A percentile compares a stretch with the other conserved stretches of the same genome.
phyloP scores from a whole-genome alignment of 2,113 vertebrate species.

The Urocitellus parryii region DNA sequence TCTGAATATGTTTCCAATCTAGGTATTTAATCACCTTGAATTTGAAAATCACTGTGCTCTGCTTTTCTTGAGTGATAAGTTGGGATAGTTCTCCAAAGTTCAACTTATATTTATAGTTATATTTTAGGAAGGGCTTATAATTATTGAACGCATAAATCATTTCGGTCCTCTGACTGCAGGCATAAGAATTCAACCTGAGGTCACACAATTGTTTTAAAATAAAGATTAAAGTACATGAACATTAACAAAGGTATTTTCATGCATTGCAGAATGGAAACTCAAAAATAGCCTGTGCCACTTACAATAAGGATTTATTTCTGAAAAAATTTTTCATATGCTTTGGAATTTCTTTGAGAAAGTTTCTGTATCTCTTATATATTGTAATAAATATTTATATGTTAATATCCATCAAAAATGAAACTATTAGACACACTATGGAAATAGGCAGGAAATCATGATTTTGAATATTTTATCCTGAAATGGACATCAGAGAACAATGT shows the following conservation, averaged over 20 bases:
- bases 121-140: not conserved
- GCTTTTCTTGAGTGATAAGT: not conserved
- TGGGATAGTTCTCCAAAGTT: not conserved
- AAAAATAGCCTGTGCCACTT: not conserved
- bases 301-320: conserved; percentile 1
- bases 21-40: conserved; percentile 4
- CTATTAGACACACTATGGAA: not conserved
- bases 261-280: not conserved
- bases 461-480: conserved; percentile 25
- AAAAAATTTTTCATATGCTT: not conserved
- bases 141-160: not conserved
- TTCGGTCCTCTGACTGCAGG: not conserved
- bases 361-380: not conserved
- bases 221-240: not conserved
- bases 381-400: not conserved
- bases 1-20: conserved; percentile 1
- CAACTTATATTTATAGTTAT: not conserved
- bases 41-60: not conserved
- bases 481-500: not conserved
- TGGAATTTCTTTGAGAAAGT: conserved; percentile 41
- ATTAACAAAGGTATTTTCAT: conserved; percentile 8
- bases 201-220: not conserved
- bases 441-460: not conserved
- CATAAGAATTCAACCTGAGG: conserved; percentile 3
- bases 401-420: not conserved